These are phyloP conservation scores for Cyprinodon brontotheroides DNA, from an alignment of 2,113 vertebrate species.

Conservation along the genomic window DNA sequence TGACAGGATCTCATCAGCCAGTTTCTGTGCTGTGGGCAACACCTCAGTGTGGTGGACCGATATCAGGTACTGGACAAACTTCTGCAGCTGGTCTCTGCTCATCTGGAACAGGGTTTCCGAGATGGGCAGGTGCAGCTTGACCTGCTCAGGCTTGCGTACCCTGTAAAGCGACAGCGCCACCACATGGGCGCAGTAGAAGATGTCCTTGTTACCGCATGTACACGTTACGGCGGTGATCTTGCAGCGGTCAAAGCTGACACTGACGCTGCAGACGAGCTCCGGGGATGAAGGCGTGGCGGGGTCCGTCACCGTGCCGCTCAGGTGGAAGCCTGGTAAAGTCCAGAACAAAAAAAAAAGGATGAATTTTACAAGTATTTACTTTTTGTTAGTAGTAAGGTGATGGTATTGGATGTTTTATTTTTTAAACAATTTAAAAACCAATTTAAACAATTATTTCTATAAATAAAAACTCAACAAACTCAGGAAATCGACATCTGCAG, in stretches of 20 bases:
- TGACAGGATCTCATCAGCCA: conserved; percentile 98
- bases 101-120: conserved; percentile 99
- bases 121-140: conserved; percentile 99
- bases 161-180: conserved; percentile 97
- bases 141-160: conserved; percentile 97
- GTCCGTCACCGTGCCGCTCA: conserved; percentile 98
- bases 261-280: conserved; percentile 95
- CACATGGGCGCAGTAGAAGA: conserved; percentile 98
- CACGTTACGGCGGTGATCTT: conserved; percentile 99
- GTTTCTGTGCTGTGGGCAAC: conserved; percentile 96
- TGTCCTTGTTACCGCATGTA: conserved; percentile 99
- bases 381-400: not conserved
- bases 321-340: conserved; percentile 87
- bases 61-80: conserved; percentile 99
- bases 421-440: not conserved
- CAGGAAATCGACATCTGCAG: conserved; percentile 3
- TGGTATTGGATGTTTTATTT: not conserved
- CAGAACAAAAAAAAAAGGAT: not conserved
- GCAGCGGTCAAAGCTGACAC: conserved; percentile 99
- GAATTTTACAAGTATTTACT: not conserved
- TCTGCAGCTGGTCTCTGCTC: conserved; percentile 98
- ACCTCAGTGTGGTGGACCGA: conserved; percentile 98
- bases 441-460: not conserved
- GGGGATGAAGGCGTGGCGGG: conserved; percentile 92
- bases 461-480: not conserved